Evolutionary conservation across 2,113 vertebrate species (phyloP), one percentile per base, ranked within the genome.

Genomic region (Syrmaticus mikado): DNA sequence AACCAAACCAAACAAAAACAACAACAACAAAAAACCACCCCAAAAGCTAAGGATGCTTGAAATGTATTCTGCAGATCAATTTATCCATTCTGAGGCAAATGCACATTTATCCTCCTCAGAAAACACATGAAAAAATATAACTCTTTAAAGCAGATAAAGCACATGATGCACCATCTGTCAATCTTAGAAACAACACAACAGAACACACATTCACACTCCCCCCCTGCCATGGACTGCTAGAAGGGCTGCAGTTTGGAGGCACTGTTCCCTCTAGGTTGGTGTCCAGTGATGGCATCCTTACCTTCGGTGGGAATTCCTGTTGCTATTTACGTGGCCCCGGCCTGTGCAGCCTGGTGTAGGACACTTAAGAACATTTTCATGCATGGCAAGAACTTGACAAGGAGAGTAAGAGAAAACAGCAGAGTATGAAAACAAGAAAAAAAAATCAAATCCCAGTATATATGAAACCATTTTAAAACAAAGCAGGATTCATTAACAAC

Each of bases 281-380:
- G 53, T 92, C 90, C 91, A 89, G 81, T 65, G 78, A 96, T 27
- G 73, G 87, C 74, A 72, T 97, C 97, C 99, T 99, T 98, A 99
- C 99, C 99, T 99, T 98, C 99, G 94, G 98, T 99, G 99, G 58
- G 99, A 99, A 98, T 99, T 99, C 98, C 99, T 99, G 99, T 99
- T 99, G 99, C 99, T 99, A 98, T 99, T 99, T 98, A 99, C 99
- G 97, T 99, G 99, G 97, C 99, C 99, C 86, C 99, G 99, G 98
- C 99, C 99, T 94, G 99, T 99, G 99, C 99, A 99, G 99, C 99
- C 99, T 81, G 98, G 99, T 97, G 99, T 99, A 98, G 99, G 99
- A 98, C 99, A 99, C 99, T 99, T 99, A 98, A 99, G 99, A 98
- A 99, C 99, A 98, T 99, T 99, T 98, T 99, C 99, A 98, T 99